Conservation (phyloP, 2,797 vertebrate genomes). For the Lacerta agilis region DNA sequence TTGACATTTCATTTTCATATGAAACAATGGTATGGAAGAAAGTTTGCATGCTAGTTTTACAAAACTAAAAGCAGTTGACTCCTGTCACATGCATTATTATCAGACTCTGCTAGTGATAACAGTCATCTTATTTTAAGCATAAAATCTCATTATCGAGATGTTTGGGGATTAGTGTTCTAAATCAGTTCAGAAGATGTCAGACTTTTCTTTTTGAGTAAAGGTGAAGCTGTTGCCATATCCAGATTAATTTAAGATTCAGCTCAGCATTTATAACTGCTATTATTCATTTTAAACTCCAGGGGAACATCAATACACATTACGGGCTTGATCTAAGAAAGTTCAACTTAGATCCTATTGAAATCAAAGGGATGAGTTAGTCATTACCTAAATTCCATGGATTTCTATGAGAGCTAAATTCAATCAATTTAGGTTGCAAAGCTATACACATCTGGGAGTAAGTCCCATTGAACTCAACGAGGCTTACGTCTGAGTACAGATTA, state of each 20-base stretch:
- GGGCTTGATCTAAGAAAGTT: background rate
- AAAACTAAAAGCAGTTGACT: background rate
- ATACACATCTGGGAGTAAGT: no score
- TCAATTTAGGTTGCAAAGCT: no score
- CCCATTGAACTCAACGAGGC: no score
- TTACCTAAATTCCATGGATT: background rate
- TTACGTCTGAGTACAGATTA: no score
- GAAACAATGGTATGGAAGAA: background rate
- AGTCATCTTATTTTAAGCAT: background rate
- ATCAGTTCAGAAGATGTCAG: background rate
- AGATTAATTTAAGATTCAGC: background rate
- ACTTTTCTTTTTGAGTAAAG: background rate
- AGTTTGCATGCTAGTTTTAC: background rate
- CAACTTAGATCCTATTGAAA: background rate
- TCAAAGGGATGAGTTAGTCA: no score
- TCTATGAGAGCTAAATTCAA: no score
- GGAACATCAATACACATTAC: background rate
- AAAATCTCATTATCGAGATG: constrained; percentile 3
- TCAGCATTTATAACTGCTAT: background rate
- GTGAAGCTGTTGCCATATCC: background rate
- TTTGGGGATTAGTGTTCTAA: background rate
- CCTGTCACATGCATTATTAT: background rate
- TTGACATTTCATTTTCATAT: background rate
- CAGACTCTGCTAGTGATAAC: background rate
- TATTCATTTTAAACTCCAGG: background rate